These are phyloP conservation scores for Schizotus pectinicornis DNA, from an alignment of 2,888 invertebrate genomes.

Conservation along the genomic window DNA sequence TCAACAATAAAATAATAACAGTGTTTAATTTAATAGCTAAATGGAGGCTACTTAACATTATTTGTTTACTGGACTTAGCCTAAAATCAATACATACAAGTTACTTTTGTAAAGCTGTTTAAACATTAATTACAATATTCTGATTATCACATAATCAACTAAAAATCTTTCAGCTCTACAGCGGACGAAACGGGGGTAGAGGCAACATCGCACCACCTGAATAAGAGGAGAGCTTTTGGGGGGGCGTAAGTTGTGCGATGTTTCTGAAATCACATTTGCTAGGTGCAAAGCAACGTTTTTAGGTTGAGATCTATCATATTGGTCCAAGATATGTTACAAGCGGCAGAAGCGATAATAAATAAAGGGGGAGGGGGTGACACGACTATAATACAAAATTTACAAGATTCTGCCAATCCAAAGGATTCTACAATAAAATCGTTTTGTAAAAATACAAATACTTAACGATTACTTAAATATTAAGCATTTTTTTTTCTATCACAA, in stretches of 20 bases:
- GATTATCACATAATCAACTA: constrained; percentile 32
- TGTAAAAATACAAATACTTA: constrained; percentile 54
- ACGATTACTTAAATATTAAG: constrained; percentile 56
- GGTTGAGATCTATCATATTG: constrained; percentile 46
- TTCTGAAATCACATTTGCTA: constrained; percentile 29
- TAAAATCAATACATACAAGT: constrained; percentile 25
- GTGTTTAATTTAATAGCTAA: constrained; percentile 52
- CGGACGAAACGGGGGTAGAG: constrained; percentile 6
- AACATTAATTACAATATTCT: constrained; percentile 27
- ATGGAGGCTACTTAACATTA: constrained; percentile 41
- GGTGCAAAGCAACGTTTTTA: constrained; percentile 40
- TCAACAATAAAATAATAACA: constrained; percentile 60
- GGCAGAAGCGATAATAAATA: constrained; percentile 37
- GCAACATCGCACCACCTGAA: constrained; percentile 13
- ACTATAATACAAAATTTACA: constrained; percentile 35
- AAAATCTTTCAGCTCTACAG: constrained; percentile 13
- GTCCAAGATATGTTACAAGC: constrained; percentile 31
- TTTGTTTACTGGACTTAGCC: constrained; percentile 28
- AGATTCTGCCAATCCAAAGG: constrained; percentile 31
- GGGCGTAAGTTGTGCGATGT: constrained; percentile 18
- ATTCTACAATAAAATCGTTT: constrained; percentile 36
- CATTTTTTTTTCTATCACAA: constrained; percentile 52
- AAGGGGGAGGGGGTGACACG: constrained; percentile 18
- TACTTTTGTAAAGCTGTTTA: constrained; percentile 12
- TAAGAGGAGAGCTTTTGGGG: constrained; percentile 9